Base-by-base conservation (phyloP, 2,797 vertebrate species). In the Sebastiscus tertius region DNA sequence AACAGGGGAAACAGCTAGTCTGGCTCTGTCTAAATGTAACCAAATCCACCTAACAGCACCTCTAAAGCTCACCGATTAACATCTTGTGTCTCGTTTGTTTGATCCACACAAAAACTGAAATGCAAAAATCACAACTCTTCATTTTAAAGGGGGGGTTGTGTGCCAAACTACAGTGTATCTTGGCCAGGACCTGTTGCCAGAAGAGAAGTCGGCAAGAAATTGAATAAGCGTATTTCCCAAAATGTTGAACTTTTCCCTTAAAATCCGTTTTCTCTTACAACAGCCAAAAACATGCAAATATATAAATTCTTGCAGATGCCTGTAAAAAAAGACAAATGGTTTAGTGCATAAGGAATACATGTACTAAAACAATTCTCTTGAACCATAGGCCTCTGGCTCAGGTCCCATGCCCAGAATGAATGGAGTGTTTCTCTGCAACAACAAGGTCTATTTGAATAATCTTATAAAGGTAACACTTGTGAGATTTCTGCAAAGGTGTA, bases 271-370 rank as follows among this genome's bases (percentile, higher is more conserved):
- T 31, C 8, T 60, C 22, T 54, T 20, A 20, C 24, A 34, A 22
- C 42, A 27, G 60, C 31, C 62, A 42, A 12, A 68, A 64, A 58
- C 26, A 34, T 64, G 18, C 42, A 72, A n/a, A 62, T 20, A 20
- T 34, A 65, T 39, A 65, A 73, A 77, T 59, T 69, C 16, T 58
- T 69, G 64, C 69, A 54, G 39, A 80, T 68, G 49, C 76, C 6
- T 46, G 31, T 49, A 26, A 26, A 0, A 78, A 65, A 34, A 66
- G 9, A 18, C 14, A 36, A 24, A 81, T 52, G 34, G 64, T 59
- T 59, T n/a, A 42, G 18, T 56, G 27, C 13, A 14, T 10, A 3
- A 9, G 8, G 8, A 9, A 34, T 34, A 34, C 33, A 34, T 34
- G 33, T 8, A 34, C 33, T 34, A 34, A 46, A 46, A 46, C 14